Evolutionary conservation across 64 coral and sea anemone genomes (phyloP), one percentile per base, ranked within the genome.

Genomic region (Pachyseris speciosa): DNA sequence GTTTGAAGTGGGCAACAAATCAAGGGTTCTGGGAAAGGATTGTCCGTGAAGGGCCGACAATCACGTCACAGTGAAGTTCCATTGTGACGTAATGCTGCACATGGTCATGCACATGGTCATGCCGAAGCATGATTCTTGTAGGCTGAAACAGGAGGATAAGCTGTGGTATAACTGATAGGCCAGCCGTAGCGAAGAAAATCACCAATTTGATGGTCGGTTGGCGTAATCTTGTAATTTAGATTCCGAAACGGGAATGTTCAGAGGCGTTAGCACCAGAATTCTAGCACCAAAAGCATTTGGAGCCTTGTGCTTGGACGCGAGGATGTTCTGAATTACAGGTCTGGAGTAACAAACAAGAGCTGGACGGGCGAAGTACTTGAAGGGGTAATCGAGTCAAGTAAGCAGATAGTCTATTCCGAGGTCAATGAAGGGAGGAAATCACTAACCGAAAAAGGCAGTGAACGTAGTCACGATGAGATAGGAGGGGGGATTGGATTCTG

Each of bases 241-340:
- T 64, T 40, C 27, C 79, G 55, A 83, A n/a, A 6, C 58, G 22
- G 79, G 22, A 83, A 83, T 83, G 9, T 64, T 32, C 22, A 64
- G 55, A 29, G 33, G 28, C n/a, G 58, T 63, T 11, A 11, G 10
- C 17, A 65, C 58, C 6, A 32, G 57, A 34, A 83, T 83, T 66
- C 64, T 67, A 66, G 80, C 37, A 17, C 80, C 80, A 27, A 66
- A 64, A 6, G 59, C 59, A 15, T 67, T 84, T 5, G 47, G 76
- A 4, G 15, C n/a, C 1, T 25, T 2, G 50, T 19, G 1, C 16
- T 63, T 31, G 1, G 53, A 83, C 1, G 55, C 79, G 5, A 83
- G 17, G 39, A 83, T 41, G 22, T 83, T 17, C 52, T 2, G 15
- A 64, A 83, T 64, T 4, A 43, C 34, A n/a, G n/a, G n/a, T n/a